A percentile compares a stretch with the other conserved stretches of the same genome.
phyloP scores from a whole-genome alignment of 2,113 vertebrate species.

The Cinclus mexicanus region DNA sequence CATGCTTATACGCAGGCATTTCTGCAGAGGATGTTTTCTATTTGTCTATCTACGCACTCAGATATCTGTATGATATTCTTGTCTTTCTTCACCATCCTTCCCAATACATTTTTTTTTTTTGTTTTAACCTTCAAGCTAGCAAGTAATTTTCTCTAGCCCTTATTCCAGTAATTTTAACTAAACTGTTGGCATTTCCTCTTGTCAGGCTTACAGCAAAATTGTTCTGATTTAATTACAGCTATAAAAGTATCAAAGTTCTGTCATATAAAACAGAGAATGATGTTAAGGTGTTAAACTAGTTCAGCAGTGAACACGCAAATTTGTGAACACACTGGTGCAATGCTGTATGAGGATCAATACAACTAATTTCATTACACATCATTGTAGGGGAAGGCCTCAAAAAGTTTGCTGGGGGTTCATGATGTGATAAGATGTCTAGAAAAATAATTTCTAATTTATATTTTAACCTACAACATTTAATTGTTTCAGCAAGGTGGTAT shows the following conservation, averaged over 20 bases:
- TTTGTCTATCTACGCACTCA: background rate
- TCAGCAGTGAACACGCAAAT: background rate
- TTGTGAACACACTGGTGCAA: background rate
- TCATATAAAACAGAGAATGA: background rate
- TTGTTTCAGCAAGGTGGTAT: background rate
- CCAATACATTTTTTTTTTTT: background rate
- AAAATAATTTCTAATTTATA: background rate
- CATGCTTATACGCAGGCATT: accelerated
- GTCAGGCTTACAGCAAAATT: slow-evolving; percentile 9
- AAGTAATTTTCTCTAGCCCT: background rate
- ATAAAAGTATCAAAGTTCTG: slow-evolving; percentile 17
- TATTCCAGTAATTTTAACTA: slow-evolving; percentile 5
- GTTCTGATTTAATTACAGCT: slow-evolving; percentile 40
- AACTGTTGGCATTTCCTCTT: slow-evolving; percentile 28
- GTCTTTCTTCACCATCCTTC: background rate
- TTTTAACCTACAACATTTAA: background rate
- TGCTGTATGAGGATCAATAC: background rate
- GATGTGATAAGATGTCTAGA: background rate
- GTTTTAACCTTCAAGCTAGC: background rate
- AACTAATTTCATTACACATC: background rate
- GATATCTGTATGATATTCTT: background rate
- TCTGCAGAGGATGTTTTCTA: background rate
- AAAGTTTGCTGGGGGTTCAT: slow-evolving; percentile 9
- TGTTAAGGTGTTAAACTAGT: background rate
- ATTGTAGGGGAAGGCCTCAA: background rate